Base-by-base conservation (phyloP, 2,888 invertebrate genomes). In the Zygothrica quintamaculata region DNA sequence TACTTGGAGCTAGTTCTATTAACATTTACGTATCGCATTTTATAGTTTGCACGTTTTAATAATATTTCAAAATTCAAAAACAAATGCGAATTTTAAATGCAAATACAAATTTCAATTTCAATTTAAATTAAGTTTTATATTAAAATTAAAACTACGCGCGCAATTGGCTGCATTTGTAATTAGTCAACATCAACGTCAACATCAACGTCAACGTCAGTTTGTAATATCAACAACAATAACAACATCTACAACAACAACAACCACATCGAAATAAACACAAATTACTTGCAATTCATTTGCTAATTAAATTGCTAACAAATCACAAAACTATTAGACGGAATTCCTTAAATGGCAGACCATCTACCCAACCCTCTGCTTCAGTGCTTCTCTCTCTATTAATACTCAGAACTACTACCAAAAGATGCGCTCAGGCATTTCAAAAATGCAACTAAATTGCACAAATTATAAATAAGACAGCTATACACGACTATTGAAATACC, bases 281-380 rank as follows among this genome's bases (percentile, higher is more conserved):
- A 58, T 44, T 65, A 51, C 36, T 72, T 29, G 70, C 64, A 76
- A 60, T 80, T 74, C 71, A 81, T 69, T 64, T 74, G 68, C 84
- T 77, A 80, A 86, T 84, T 84, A 80, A 80, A 77, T 80, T 74
- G 81, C 76, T 61, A 84, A 80, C 81, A 84, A 86, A 84, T 84
- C 87, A 87, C 81, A 84, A 81, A 81, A 74, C 81, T 74, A 87
- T 84, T 87, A 84, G 84, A 75, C 80, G 73, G 73, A 70, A 84
- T 84, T 74, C 81, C 69, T 51, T 70, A 86, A 77, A 82, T 69
- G 72, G 74, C 69, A 84, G 18, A 62, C 75, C 75, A 48, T 79
- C 59, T 50, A 52, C 53, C 40, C 40, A 51, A 53, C 43, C 67
- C 46, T 51, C 61, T 31, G 13, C 46, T 13, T n/a, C n/a, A n/a